Evolutionary conservation across 2,888 invertebrate genomes (phyloP).

Genomic region (Mythimna albipuncta): DNA sequence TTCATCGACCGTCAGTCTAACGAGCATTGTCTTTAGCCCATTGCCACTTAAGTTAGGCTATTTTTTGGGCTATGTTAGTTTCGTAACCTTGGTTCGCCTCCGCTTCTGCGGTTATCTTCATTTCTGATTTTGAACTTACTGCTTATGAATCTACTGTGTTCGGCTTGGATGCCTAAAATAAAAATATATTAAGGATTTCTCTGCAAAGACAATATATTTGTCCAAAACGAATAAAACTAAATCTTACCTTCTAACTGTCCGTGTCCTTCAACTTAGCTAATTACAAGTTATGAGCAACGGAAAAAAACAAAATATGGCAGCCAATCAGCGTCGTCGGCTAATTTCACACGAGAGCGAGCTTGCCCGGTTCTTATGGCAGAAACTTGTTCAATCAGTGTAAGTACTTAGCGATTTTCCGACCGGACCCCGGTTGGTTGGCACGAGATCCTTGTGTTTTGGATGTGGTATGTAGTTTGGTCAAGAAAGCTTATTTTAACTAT

Average conservation of each 20-base stretch:
- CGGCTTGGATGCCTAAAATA: no score
- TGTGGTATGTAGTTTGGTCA: slow-evolving; percentile 54
- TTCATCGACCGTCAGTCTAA: no score
- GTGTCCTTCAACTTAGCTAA: slow-evolving; percentile 37
- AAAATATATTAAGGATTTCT: no score
- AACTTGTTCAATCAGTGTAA: slow-evolving; percentile 89
- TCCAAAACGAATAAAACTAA: slow-evolving; percentile 1
- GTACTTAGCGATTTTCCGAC: slow-evolving; percentile 79
- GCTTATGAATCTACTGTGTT: no score
- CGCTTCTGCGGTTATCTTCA: no score
- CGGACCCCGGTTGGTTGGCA: slow-evolving; percentile 66
- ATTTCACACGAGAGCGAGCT: slow-evolving; percentile 84
- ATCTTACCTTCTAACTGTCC: no score
- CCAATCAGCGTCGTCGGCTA: slow-evolving; percentile 75
- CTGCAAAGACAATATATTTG: not conserved
- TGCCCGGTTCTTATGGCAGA: slow-evolving; percentile 81
- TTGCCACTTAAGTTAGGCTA: no score
- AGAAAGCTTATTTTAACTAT: not conserved
- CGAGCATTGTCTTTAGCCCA: no score
- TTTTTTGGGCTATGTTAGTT: no score
- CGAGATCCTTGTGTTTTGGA: slow-evolving; percentile 54
- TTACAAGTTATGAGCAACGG: slow-evolving; percentile 65
- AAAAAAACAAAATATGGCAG: slow-evolving; percentile 55
- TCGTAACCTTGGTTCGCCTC: no score
- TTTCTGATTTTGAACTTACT: no score